These are phyloP conservation scores for Pogonus chalceus DNA, from an alignment of 1,140 invertebrate genomes.

Conservation along the genomic window DNA sequence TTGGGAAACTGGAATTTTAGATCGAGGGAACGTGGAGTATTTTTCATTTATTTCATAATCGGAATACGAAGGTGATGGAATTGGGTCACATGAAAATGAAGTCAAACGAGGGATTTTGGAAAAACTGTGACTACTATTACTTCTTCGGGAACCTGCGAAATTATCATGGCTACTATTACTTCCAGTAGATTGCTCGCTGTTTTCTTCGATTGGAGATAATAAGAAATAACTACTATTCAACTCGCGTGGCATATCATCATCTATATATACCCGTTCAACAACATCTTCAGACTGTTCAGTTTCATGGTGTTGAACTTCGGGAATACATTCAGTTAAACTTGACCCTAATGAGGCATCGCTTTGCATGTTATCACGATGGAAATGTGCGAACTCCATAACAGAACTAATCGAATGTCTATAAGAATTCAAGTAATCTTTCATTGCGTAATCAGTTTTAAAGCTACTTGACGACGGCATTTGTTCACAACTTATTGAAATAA, in stretches of 20 bases:
- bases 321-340: background rate
- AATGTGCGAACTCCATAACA: slow-evolving; percentile 32
- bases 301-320: slow-evolving; percentile 12
- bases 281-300: slow-evolving; percentile 8
- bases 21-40: slow-evolving; percentile 45
- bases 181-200: slow-evolving; percentile 43
- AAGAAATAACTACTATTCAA: slow-evolving; percentile 18
- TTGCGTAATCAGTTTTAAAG: slow-evolving; percentile 26
- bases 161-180: slow-evolving; percentile 31
- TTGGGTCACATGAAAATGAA: slow-evolving; percentile 29
- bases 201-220: slow-evolving; percentile 48
- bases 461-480: background rate
- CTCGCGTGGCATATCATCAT: slow-evolving; percentile 4
- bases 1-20: slow-evolving; percentile 21
- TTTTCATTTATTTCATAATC: slow-evolving; percentile 31
- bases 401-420: slow-evolving; percentile 34
- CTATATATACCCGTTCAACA: slow-evolving; percentile 9
- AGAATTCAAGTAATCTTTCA: slow-evolving; percentile 31
- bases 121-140: slow-evolving; percentile 19
- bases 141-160: background rate
- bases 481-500: background rate
- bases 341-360: background rate
- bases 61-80: slow-evolving; percentile 20
- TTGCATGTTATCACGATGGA: slow-evolving; percentile 11
- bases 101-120: slow-evolving; percentile 15